These are phyloP conservation scores for Uloborus plumipes DNA, from an alignment of 2,888 invertebrate genomes.

Conservation along the genomic window DNA sequence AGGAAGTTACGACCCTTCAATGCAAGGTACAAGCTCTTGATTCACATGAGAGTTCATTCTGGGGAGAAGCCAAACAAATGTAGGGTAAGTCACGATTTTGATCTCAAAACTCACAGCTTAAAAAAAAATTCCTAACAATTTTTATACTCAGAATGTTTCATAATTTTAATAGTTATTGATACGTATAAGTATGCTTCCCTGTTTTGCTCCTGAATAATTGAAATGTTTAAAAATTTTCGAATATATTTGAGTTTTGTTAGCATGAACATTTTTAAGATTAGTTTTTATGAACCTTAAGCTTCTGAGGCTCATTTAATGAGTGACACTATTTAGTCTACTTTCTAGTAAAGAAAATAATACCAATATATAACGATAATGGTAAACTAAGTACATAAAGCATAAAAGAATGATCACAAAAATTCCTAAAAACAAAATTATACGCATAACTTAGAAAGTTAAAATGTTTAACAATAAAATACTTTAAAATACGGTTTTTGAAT, in stretches of 20 bases:
- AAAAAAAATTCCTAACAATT: background rate
- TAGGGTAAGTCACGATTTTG: conserved; percentile 81
- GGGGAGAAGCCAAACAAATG: conserved; percentile 99
- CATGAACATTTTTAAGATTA: background rate
- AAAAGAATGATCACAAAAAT: too few species aligned
- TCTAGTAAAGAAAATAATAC: too few species aligned
- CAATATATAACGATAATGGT: too few species aligned
- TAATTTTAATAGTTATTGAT: background rate
- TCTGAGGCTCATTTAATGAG: too few species aligned
- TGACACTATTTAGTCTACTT: too few species aligned
- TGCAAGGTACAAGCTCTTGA: conserved; percentile 96
- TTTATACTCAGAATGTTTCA: background rate
- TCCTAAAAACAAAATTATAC: too few species aligned
- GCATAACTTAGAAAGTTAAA: too few species aligned
- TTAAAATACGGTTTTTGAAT: too few species aligned
- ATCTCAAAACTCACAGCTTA: background rate
- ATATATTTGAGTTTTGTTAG: background rate
- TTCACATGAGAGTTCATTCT: conserved; percentile 96
- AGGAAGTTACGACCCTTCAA: conserved; percentile 92
- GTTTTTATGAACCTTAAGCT: too few species aligned
- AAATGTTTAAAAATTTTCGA: background rate
- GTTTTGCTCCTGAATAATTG: background rate
- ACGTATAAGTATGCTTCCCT: background rate
- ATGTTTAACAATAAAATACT: too few species aligned
- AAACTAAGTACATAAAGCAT: too few species aligned